These are phyloP conservation scores for Synergus itoensis DNA, from an alignment of 2,888 invertebrate species.

Conservation along the genomic window DNA sequence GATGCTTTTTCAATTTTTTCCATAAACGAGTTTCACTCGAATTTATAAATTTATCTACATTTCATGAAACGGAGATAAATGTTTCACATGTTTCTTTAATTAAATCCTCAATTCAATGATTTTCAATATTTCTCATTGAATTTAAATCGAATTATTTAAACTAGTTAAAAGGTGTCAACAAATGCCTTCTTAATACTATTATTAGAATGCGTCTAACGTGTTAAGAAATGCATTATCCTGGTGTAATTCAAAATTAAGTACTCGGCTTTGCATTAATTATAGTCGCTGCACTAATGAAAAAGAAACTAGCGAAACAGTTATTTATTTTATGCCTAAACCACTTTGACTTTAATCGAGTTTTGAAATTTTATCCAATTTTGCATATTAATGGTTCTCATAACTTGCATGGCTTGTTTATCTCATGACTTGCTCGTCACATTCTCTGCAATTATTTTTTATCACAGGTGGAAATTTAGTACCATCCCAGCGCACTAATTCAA, in stretches of 20 bases:
- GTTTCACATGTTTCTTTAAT: neutral
- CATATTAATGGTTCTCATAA: neutral
- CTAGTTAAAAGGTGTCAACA: conserved; percentile 12
- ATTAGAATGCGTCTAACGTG: neutral
- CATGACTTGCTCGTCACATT: neutral
- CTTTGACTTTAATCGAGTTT: neutral
- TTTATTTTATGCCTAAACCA: neutral
- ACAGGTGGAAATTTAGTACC: too few species aligned
- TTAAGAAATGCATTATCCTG: neutral
- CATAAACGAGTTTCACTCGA: neutral
- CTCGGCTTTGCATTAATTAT: conserved; percentile 10
- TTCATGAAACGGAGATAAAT: too few species aligned
- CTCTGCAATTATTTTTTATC: neutral
- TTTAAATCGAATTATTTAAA: neutral
- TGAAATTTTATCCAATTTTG: neutral
- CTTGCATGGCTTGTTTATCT: neutral
- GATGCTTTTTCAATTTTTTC: neutral
- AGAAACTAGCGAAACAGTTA: neutral
- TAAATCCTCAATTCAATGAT: neutral
- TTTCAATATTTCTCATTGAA: neutral
- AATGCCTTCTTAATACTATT: neutral
- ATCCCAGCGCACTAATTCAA: too few species aligned
- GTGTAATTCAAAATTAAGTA: neutral
- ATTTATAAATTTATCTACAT: neutral
- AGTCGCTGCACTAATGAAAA: neutral